Percentiles rank a stretch among this genome's conserved stretches.
These are phyloP conservation scores for Cebus imitator DNA, from an alignment of 2,113 vertebrate genomes.

Conservation along the genomic window DNA sequence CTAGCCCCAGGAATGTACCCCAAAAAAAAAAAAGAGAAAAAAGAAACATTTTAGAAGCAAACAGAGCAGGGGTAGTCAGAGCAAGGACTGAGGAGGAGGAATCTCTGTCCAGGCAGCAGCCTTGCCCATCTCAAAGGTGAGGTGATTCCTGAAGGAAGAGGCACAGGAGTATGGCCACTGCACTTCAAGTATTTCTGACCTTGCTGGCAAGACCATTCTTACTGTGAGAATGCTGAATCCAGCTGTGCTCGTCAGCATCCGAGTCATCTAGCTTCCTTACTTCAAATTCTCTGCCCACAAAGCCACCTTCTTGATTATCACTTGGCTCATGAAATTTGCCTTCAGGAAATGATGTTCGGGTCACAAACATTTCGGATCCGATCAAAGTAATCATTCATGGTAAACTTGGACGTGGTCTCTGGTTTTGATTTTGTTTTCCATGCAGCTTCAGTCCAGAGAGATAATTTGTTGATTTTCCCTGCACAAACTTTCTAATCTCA, in stretches of 20 bases:
- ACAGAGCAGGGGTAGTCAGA: background rate
- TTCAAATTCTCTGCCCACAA: background rate
- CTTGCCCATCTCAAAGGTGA: background rate
- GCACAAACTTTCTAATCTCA: background rate
- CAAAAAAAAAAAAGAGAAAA: too few species aligned
- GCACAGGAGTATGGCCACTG: rapidly evolving
- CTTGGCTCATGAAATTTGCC: background rate
- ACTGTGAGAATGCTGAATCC: background rate
- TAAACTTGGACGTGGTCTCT: background rate
- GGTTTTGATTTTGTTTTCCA: background rate
- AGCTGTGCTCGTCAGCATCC: background rate
- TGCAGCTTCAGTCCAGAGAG: background rate
- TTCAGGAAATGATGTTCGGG: background rate
- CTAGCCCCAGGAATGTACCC: background rate
- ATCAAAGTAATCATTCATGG: background rate
- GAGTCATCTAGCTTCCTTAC: background rate
- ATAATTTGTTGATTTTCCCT: background rate
- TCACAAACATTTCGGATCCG: background rate
- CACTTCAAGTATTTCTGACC: background rate
- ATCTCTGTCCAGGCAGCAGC: background rate
- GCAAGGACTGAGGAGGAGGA: background rate
- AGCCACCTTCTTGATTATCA: background rate
- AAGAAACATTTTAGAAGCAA: background rate
- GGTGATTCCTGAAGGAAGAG: background rate
- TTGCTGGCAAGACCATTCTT: background rate